Evolutionary conservation across 1,140 invertebrate genomes (phyloP), one percentile per base, ranked within the genome.

Genomic region (Drosophila orena): DNA sequence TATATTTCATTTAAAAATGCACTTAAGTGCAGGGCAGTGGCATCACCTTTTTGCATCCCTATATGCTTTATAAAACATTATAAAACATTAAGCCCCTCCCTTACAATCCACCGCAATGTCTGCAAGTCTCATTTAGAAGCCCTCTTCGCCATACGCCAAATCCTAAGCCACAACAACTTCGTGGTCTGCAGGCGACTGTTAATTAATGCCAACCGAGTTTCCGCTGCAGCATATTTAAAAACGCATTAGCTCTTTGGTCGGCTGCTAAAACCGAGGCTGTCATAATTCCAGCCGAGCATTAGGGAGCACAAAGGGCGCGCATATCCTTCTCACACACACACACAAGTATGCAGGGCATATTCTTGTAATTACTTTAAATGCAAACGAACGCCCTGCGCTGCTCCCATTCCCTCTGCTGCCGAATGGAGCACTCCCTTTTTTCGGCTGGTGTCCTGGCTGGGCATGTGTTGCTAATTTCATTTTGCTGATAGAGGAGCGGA

Each of bases 161-260:
- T 38, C 52, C 38, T 42, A 60, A 62, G 61, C 70, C 66, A 59
- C 66, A 58, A 65, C 66, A 65, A 58, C 62, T 37, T 34, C 56
- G 37, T 34, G 42, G 65, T n/a, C 17, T 69, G 46, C 69, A 58
- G 58, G 35, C 59, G 58, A 34, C 78, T 88, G 83, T 86, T 86
- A 86, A 86, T 86, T 86, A 88, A 86, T 88, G 79, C 74, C 59
- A 65, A 58, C 78, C 83, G 43, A 76, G 73, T 59, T 76, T 76
- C 69, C 75, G 83, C 74, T 88, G 81, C 83, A 83, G 83, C 78
- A 88, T 88, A 83, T 81, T 86, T 86, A 86, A 88, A 86, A 86
- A 88, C 83, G 83, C 83, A 86, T 86, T 86, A 86, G 79, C 70
- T 79, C 38, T 65, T 54, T 42, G 55, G 56, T 68, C 52, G 52